Evolutionary conservation across 2,797 vertebrate genomes (phyloP).

Genomic region (Meda fulgida): DNA sequence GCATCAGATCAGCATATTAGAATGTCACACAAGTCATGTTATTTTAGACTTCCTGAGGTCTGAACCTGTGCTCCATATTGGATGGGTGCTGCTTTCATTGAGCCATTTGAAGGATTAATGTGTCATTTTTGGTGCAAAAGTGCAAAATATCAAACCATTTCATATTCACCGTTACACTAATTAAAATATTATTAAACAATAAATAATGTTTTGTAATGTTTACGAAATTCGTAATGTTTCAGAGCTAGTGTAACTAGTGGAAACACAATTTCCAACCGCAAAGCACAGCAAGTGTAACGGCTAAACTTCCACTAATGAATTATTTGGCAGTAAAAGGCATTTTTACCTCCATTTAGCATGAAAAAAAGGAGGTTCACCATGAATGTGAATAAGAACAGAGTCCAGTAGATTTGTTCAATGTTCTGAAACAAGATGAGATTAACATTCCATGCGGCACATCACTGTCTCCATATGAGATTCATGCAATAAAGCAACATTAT

Average conservation of each 20-base stretch:
- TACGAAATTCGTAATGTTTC: neutral
- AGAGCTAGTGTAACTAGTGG: too few relatives aligned
- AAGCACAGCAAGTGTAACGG: neutral
- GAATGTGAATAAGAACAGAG: slow-evolving; percentile 6
- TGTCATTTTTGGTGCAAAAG: neutral
- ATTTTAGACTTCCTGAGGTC: neutral
- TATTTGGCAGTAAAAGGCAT: neutral
- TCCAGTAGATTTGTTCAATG: neutral
- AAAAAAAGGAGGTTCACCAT: neutral
- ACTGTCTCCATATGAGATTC: neutral
- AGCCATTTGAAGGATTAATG: neutral
- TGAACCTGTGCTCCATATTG: neutral
- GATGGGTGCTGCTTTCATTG: neutral
- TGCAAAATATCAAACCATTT: neutral
- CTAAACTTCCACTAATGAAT: neutral
- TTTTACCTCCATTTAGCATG: neutral
- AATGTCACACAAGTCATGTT: neutral
- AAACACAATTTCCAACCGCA: neutral
- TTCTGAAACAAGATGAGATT: slow-evolving; percentile 19
- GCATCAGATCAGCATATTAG: neutral
- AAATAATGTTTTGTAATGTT: too few relatives aligned
- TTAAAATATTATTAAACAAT: neutral
- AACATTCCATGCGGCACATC: neutral
- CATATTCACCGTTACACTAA: neutral
- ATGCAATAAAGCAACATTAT: slow-evolving; percentile 7